A percentile compares a stretch with the other conserved stretches of the same genome.
Evolutionary conservation across 2,888 invertebrate genomes (phyloP).

Genomic region (Leucoma salicis): DNA sequence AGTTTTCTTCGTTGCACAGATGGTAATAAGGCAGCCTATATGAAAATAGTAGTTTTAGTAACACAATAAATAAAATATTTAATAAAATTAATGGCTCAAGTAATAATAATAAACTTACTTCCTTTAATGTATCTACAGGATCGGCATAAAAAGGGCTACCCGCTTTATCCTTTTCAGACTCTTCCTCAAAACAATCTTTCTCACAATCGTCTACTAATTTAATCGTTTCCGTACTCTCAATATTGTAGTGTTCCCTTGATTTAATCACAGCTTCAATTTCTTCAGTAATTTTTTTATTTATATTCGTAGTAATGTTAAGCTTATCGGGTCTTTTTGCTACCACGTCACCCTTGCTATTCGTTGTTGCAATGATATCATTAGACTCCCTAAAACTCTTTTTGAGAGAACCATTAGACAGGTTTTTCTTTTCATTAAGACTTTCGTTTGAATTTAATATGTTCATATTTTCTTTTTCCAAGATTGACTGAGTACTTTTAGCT

Average conservation of each 20-base stretch:
- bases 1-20: constrained; percentile 73
- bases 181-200: constrained; percentile 53
- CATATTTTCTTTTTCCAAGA: constrained; percentile 72
- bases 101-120: constrained; percentile 52
- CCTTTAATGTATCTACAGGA: constrained; percentile 91
- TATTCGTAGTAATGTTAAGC: constrained; percentile 70
- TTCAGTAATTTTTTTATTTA: constrained; percentile 76
- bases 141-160: constrained; percentile 95
- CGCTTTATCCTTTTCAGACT: constrained; percentile 83
- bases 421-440: constrained; percentile 68
- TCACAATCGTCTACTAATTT: constrained; percentile 67
- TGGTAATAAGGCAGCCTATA: constrained; percentile 63
- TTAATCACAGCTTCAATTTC: constrained; percentile 73
- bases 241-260: constrained; percentile 60
- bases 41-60: background rate
- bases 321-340: constrained; percentile 76
- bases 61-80: background rate
- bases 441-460: constrained; percentile 67
- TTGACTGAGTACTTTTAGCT: constrained; percentile 73
- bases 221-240: constrained; percentile 77
- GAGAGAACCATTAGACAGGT: constrained; percentile 60
- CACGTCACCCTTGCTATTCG: constrained; percentile 74
- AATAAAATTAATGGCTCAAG: too few species aligned
- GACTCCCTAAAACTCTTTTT: constrained; percentile 68
- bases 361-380: constrained; percentile 72